Evolutionary conservation across 23 tunicate species (phyloP).

Genomic region (Clavelina lepadiformis): DNA sequence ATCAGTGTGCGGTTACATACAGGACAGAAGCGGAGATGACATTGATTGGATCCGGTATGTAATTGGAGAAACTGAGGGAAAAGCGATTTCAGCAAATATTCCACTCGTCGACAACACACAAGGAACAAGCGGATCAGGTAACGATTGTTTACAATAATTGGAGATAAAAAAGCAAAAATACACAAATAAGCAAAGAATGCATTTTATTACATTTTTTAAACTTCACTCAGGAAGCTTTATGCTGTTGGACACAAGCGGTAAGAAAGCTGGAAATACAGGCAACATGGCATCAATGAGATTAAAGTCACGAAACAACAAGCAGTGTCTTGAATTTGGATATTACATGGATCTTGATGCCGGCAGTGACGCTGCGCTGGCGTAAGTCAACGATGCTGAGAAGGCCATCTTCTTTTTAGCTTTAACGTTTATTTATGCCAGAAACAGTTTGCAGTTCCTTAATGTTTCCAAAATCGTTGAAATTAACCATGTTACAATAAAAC

Average conservation of each 20-base stretch:
- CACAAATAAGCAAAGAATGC: no score
- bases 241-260: slow-evolving; percentile 44
- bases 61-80: slow-evolving; percentile 32
- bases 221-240: slow-evolving; percentile 63
- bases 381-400: no score
- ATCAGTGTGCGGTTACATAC: slow-evolving; percentile 75
- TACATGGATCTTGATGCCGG: slow-evolving; percentile 40
- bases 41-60: slow-evolving; percentile 50
- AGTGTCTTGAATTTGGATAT: slow-evolving; percentile 85
- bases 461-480: no score
- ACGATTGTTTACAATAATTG: no score
- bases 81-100: slow-evolving; percentile 16
- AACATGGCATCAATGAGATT: slow-evolving; percentile 57
- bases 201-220: neutral
- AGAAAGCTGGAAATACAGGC: slow-evolving; percentile 16
- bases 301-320: slow-evolving; percentile 21
- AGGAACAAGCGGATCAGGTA: slow-evolving; percentile 44
- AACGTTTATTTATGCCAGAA: no score
- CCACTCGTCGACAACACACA: slow-evolving; percentile 50
- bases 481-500: neutral
- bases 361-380: slow-evolving; percentile 36
- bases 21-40: slow-evolving; percentile 62
- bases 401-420: no score
- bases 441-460: no score
- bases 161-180: no score